Evolutionary conservation across 2,888 invertebrate species (phyloP), one percentile per base, ranked within the genome.

Genomic region (Tiliacea citrago): DNA sequence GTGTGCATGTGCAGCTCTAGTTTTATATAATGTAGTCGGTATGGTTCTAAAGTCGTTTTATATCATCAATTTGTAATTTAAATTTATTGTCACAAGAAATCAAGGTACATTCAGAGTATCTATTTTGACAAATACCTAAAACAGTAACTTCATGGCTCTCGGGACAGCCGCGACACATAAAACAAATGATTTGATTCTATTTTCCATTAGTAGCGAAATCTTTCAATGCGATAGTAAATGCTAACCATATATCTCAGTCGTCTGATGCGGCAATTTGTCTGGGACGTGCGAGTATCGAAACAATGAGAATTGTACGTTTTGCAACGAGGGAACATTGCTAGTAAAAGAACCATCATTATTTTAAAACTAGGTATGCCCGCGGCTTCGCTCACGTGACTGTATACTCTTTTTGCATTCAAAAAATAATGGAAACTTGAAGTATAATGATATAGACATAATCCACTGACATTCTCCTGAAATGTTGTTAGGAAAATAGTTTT

Each of bases 171-270:
- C n/a, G n/a, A n/a, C n/a, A 67, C 58, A 51, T 51, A 61, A 78
- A 81, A 84, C 53, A 71, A 83, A 81, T 68, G 73, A 42, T 68
- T 60, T 65, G 60, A 68, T 68, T 80, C 47, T 18, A 81, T 68
- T 73, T 73, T 84, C 35, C 47, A 66, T 79, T 80, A 84, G 61
- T 29, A 61, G n/a, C 10, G 47, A 62, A 80, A 68, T 84, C 55
- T 80, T 84, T 84, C 60, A 62, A 66, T 68, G 24, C 35, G 58
- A 60, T 51, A 66, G 73, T 79, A 68, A 83, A 79, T 66, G 73
- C 7, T 57, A 13, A 21, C 55, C 47, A 57, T 79, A 66, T 68
- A 69, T 81, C 55, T 62, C 21, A 62, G 35, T 24, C 49, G 47
- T 39, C 35, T 80, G 68, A 45, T 73, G 55, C 39, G 39, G 18